Conservation (phyloP, 2,888 invertebrate species). For the Glyphotaelius pellucidus region DNA sequence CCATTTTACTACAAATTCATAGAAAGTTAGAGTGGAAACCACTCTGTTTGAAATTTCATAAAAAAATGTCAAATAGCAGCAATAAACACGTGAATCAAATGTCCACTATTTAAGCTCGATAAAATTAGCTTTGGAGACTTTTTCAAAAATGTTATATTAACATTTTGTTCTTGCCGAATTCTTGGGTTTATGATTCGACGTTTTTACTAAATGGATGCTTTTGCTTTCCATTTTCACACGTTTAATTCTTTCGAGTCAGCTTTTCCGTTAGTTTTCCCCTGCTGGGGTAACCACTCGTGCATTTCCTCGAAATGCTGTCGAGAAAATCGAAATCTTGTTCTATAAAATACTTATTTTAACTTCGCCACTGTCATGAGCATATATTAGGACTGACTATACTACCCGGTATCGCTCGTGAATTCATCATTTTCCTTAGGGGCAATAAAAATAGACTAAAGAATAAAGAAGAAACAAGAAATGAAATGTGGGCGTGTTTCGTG, state of each 20-base stretch:
- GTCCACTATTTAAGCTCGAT: conserved; percentile 20
- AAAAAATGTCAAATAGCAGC: conserved; percentile 12
- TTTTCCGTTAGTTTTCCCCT: conserved; percentile 36
- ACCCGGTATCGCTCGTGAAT: too few species aligned
- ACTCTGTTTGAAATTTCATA: background rate
- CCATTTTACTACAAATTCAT: background rate
- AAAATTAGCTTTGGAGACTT: background rate
- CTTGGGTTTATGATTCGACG: background rate
- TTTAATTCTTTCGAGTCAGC: background rate
- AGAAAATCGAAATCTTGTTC: too few species aligned
- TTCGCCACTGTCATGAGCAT: too few species aligned
- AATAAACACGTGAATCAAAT: conserved; percentile 24
- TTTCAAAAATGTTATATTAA: background rate
- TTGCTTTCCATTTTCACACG: conserved; percentile 4
- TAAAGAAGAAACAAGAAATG: too few species aligned
- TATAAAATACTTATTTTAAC: too few species aligned
- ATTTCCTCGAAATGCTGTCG: background rate
- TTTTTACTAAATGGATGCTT: background rate
- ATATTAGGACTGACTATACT: too few species aligned
- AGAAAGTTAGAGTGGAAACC: background rate
- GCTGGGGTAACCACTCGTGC: conserved; percentile 14
- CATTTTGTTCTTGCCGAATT: background rate
- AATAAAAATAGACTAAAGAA: too few species aligned
- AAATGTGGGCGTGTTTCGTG: too few species aligned
- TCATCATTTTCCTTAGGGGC: too few species aligned